Conservation (phyloP, 53 echinoderm and acorn worm species). For the Antedon mediterranea region DNA sequence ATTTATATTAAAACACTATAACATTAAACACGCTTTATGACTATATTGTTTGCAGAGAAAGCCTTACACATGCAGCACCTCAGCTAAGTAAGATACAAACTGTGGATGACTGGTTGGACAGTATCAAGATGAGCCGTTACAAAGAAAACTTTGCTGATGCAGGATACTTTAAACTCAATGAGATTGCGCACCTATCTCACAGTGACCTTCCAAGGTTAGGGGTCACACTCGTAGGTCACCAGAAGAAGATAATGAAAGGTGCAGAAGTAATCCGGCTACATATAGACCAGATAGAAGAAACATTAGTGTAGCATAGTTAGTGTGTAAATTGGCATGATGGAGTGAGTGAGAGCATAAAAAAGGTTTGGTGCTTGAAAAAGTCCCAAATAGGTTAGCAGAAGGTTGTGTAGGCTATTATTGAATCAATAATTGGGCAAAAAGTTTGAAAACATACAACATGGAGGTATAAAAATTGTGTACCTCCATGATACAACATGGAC, state of each 20-base stretch:
- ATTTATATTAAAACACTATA: no score
- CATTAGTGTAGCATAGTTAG: conserved; percentile 37
- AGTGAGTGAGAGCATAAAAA: no score
- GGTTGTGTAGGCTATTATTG: no score
- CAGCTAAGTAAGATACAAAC: conserved; percentile 57
- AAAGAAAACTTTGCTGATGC: conserved; percentile 77
- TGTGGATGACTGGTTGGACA: conserved; percentile 88
- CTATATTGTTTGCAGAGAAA: not conserved
- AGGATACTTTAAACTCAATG: conserved; percentile 78
- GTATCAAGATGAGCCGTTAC: conserved; percentile 98
- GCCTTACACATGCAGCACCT: not conserved
- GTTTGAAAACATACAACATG: no score
- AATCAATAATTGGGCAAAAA: no score
- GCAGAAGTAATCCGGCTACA: conserved; percentile 81
- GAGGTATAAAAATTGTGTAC: no score
- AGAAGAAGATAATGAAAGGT: conserved; percentile 97
- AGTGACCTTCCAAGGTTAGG: conserved; percentile 87
- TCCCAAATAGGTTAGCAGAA: no score
- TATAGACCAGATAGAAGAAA: conserved; percentile 78
- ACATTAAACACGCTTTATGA: no score
- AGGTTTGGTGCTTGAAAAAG: no score
- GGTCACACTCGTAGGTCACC: conserved; percentile 89
- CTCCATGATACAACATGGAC: no score
- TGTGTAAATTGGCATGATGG: no score
- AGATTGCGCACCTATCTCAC: conserved; percentile 71